phyloP scores from a whole-genome alignment of 53 echinoderm and acorn worm species.

The Zoroaster sp. region DNA sequence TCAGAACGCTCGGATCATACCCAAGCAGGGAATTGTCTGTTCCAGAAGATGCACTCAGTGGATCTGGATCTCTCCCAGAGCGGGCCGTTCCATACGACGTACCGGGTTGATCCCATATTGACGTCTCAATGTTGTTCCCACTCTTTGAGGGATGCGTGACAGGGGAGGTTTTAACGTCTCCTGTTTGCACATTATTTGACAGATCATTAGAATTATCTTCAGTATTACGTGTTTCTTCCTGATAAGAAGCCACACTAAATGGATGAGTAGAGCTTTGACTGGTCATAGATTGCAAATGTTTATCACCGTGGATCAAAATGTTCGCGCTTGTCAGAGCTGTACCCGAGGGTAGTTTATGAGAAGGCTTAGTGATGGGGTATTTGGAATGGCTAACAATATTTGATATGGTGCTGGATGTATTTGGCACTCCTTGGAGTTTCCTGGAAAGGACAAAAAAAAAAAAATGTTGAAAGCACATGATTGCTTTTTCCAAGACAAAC shows the following conservation, averaged over 20 bases:
- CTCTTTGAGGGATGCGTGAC: neutral
- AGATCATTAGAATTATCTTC: neutral
- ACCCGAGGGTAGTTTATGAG: too few relatives aligned
- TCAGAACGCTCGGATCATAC: conserved; percentile 72
- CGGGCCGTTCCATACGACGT: conserved; percentile 7
- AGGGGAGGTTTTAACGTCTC: neutral
- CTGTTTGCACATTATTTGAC: neutral
- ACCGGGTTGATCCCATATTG: conserved; percentile 21
- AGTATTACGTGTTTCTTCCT: too few relatives aligned
- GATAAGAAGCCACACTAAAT: too few relatives aligned
- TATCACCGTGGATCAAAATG: too few relatives aligned
- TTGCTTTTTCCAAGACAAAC: too few relatives aligned
- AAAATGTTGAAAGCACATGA: neutral
- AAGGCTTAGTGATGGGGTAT: neutral
- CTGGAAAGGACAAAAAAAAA: neutral
- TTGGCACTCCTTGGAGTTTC: neutral
- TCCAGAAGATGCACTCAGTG: conserved; percentile 65
- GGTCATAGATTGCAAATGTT: too few relatives aligned
- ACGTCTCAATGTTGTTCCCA: too few relatives aligned
- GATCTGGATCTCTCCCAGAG: neutral
- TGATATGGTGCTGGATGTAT: neutral
- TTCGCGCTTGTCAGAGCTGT: too few relatives aligned
- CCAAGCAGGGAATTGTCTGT: conserved; percentile 35
- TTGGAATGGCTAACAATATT: neutral
- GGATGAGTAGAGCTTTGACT: too few relatives aligned